Base-by-base conservation (phyloP, 2,113 vertebrate species). In the Xiphorhynchus elegans region DNA sequence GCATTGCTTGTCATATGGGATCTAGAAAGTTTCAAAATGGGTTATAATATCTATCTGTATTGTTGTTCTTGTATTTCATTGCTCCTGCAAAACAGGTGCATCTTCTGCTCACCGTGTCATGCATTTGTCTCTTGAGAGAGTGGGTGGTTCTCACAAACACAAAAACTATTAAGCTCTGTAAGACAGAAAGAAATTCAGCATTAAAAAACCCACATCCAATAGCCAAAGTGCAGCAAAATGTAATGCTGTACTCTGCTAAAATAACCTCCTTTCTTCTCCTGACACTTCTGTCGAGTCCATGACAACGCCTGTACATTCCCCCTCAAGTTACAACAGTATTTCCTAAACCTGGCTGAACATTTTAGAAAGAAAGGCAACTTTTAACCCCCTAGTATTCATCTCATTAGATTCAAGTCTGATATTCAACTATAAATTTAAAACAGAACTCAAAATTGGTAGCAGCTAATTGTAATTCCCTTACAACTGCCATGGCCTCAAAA, bases 71-170 rank as follows among this genome's bases (percentile, higher is more conserved):
- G 1, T 31, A n/a, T 82, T 93, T 77, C 56, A 83, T 73, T 84
- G 40, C 58, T 88, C 63, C 72, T 90, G 73, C 52, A 90, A 93
- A 85, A 84, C 56, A 90, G 95, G 75, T 72, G 83, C 79, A 86
- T 81, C 88, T 94, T 75, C 78, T 85, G 84, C 75, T 89, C 52
- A 85, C 75, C 26, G 6, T 63, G 87, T 55, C 42, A 8, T 33
- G 62, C n/a, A 28, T 68, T 87, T 90, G 20, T 83, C 90, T 90
- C 76, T 90, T 59, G 64, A 67, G 79, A 86, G 76, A 93, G 95
- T 93, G 64, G 93, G 90, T 90, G 95, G 93, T 90, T 97, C 96
- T 95, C 77, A 85, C 60, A 87, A 94, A 95, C 74, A 50, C 40
- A 78, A 92, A 92, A 94, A 59, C 33, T 70, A 59, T 69, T 88